Conservation (phyloP, 2,888 invertebrate genomes). For the Amiota mariae region DNA sequence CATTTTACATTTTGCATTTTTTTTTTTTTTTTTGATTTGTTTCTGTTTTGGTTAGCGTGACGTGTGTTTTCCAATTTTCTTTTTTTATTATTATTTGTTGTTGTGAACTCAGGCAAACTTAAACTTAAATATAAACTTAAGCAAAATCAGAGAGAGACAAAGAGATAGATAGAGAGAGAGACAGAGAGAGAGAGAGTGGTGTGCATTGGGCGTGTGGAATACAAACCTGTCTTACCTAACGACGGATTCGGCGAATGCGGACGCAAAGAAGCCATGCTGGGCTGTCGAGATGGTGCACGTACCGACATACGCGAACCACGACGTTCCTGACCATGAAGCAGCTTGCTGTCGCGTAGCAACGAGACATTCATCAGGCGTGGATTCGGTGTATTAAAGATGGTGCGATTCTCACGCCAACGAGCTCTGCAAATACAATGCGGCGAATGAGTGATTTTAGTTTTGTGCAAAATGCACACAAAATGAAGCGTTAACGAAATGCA, state of each 20-base stretch:
- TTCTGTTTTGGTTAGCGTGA: background rate
- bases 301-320: slow-evolving; percentile 87
- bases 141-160: slow-evolving; percentile 42
- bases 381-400: slow-evolving; percentile 95
- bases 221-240: slow-evolving; percentile 75
- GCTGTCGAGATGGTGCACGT: slow-evolving; percentile 86
- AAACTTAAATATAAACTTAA: slow-evolving; percentile 29
- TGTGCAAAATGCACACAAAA: background rate
- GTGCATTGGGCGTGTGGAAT: slow-evolving; percentile 59
- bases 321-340: slow-evolving; percentile 83
- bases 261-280: slow-evolving; percentile 88
- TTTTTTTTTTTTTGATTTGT: too few species aligned
- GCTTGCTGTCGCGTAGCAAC: slow-evolving; percentile 85
- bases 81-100: background rate
- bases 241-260: slow-evolving; percentile 80
- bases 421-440: slow-evolving; percentile 78
- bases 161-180: slow-evolving; percentile 21
- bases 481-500: background rate
- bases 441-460: slow-evolving; percentile 27
- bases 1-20: background rate
- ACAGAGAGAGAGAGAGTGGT: slow-evolving; percentile 21
- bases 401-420: slow-evolving; percentile 91
- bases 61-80: background rate
- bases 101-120: slow-evolving; percentile 15
- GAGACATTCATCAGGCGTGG: slow-evolving; percentile 95